phyloP scores from a whole-genome alignment of 2,888 invertebrate genomes.

The Hemicrepidius hirtus region DNA sequence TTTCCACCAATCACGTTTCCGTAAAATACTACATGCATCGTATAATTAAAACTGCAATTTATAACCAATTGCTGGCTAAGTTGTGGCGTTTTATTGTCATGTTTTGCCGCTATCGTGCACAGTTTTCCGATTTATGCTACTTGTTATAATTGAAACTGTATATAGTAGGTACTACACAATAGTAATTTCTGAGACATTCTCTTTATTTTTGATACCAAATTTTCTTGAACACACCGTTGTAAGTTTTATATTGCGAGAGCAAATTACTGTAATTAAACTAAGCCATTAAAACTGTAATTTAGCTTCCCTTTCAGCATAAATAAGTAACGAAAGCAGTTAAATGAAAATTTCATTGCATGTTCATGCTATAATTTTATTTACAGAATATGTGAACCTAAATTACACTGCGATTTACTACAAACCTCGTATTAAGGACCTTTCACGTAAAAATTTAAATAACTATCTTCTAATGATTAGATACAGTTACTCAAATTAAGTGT shows the following conservation, averaged over 20 bases:
- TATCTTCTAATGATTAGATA: too few relatives aligned
- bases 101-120: conserved; percentile 54
- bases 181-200: conserved; percentile 40
- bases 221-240: conserved; percentile 20
- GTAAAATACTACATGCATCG: conserved; percentile 68
- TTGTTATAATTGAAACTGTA: conserved; percentile 42
- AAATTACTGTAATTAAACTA: conserved; percentile 52
- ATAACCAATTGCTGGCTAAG: conserved; percentile 63
- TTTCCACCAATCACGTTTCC: conserved; percentile 69
- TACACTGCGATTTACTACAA: conserved; percentile 27
- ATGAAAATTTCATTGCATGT: conserved; percentile 61
- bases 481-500: too few relatives aligned
- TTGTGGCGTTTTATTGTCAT: conserved; percentile 48
- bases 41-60: conserved; percentile 70
- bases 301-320: conserved; percentile 55
- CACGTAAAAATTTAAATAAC: not conserved
- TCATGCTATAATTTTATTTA: conserved; percentile 46
- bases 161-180: conserved; percentile 34
- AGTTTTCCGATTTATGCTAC: conserved; percentile 52
- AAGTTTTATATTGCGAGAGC: conserved; percentile 44
- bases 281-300: conserved; percentile 51
- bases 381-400: conserved; percentile 42
- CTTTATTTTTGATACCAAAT: conserved; percentile 40
- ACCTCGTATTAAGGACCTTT: not conserved
- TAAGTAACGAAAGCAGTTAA: conserved; percentile 60